Percentiles rank a stretch among this genome's conserved stretches.
These are phyloP conservation scores for Corythaixoides concolor DNA, from an alignment of 2,113 vertebrate species.

Conservation along the genomic window DNA sequence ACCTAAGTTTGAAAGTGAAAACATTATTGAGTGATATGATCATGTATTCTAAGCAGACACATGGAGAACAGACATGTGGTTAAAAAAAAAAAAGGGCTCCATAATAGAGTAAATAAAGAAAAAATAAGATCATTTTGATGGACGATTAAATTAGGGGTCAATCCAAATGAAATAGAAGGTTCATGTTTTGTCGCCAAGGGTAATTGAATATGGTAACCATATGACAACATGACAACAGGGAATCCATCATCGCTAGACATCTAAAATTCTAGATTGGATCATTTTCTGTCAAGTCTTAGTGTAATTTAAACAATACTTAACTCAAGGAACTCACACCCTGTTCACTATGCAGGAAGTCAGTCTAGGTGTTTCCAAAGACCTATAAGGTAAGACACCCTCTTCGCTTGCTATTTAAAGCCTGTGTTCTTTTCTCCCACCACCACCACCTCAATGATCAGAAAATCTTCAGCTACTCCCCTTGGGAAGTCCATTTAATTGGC, in stretches of 20 bases:
- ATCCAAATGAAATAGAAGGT: not conserved
- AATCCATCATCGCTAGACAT: not conserved
- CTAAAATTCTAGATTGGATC: not conserved
- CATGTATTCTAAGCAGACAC: not conserved
- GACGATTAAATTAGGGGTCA: not conserved
- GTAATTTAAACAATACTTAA: not conserved
- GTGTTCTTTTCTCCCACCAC: constrained; percentile 40
- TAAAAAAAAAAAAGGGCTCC: not conserved
- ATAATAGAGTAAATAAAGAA: not conserved
- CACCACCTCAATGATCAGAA: constrained; percentile 57
- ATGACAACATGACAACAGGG: not conserved
- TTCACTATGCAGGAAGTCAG: not conserved
- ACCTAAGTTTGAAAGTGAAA: not conserved
- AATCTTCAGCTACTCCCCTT: constrained; percentile 68
- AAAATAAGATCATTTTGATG: not conserved
- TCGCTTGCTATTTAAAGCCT: constrained; percentile 34
- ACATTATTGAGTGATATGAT: not conserved
- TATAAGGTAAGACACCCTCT: not conserved
- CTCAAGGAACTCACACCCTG: not conserved
- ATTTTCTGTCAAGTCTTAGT: not conserved
- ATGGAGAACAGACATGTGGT: not conserved
- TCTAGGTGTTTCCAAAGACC: not conserved
- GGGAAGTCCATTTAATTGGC: constrained; percentile 81
- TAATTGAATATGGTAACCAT: not conserved
- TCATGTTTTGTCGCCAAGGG: not conserved